phyloP scores from a whole-genome alignment of 2,797 vertebrate genomes.

The Schizopygopsis pylzovi region DNA sequence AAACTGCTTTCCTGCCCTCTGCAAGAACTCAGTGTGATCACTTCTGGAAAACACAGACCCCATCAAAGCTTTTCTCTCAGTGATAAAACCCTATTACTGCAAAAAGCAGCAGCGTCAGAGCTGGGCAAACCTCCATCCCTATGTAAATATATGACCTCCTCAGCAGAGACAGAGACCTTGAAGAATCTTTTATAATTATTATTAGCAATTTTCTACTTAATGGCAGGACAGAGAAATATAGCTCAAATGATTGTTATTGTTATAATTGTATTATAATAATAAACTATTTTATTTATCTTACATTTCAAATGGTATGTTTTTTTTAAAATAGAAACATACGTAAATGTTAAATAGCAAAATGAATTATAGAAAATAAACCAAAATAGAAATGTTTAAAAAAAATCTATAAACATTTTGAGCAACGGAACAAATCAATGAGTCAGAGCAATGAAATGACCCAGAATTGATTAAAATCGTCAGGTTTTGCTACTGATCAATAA shows the following conservation, averaged over 20 bases:
- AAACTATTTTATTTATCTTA: not conserved
- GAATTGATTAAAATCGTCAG: not conserved
- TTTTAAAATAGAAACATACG: too few species aligned
- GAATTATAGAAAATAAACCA: too few species aligned
- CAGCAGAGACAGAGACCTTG: not conserved
- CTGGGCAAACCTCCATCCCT: conserved; percentile 20
- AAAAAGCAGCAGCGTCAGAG: conserved; percentile 48
- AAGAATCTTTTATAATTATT: not conserved
- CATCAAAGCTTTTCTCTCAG: conserved; percentile 32
- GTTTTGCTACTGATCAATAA: not conserved
- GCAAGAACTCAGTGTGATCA: conserved; percentile 19
- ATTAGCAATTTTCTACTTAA: not conserved
- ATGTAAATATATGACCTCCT: conserved; percentile 41
- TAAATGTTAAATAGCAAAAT: too few species aligned
- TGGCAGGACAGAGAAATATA: not conserved
- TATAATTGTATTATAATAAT: not conserved
- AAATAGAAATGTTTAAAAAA: too few species aligned
- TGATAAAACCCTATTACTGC: conserved; percentile 42
- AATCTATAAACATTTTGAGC: not conserved
- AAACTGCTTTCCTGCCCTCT: conserved; percentile 27
- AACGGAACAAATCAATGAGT: not conserved
- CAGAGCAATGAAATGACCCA: not conserved
- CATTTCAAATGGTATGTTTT: too few species aligned
- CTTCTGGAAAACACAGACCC: conserved; percentile 11
- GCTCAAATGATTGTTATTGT: not conserved